Evolutionary conservation across 1,140 invertebrate genomes (phyloP), one percentile per base, ranked within the genome.

Genomic region (Palaemon carinicauda): DNA sequence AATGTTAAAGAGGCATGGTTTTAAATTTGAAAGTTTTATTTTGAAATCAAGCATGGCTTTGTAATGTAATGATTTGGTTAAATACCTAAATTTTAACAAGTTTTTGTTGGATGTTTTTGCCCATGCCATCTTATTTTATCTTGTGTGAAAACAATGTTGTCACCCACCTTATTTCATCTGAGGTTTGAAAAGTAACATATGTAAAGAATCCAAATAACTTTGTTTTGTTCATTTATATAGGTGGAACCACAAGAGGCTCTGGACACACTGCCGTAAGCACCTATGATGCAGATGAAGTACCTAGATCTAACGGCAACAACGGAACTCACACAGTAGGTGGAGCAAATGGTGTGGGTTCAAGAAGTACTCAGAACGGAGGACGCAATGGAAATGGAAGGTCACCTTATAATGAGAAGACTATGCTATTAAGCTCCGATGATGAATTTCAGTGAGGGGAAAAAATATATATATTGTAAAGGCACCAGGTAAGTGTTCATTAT

Each of bases 351-450:
- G 31, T 53, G 24, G 65, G 83, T 52, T 53, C 29, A 41, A 27
- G 75, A 53, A 56, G 77, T 54, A 24, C 88, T 31, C 73, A 80
- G 51, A 53, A 80, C 7, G 87, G 78, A 24, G 89, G 89, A 2
- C 81, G 81, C n/a, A 82, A 75, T 14, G 74, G 85, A 24, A 78
- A 80, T 51, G 85, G 80, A 31, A 87, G 87, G 87, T 88, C 75
- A 73, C 90, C 96, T 91, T 97, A 98, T 92, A 98, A 96, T 92
- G 98, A 99, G 92, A 98, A 99, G 92, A 97, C 97, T 27, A 97
- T 98, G 93, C 93, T 99, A 79, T 94, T 99, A 82, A 98, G 96
- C 92, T 98, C 97, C 83, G 98, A 99, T 91, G 98, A 99, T 92
- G 98, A 99, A 92, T 98, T 98, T 92, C 96, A 97, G 93, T 98